Evolutionary conservation across 2,888 invertebrate genomes (phyloP).

Genomic region (Baronia brevicornis): DNA sequence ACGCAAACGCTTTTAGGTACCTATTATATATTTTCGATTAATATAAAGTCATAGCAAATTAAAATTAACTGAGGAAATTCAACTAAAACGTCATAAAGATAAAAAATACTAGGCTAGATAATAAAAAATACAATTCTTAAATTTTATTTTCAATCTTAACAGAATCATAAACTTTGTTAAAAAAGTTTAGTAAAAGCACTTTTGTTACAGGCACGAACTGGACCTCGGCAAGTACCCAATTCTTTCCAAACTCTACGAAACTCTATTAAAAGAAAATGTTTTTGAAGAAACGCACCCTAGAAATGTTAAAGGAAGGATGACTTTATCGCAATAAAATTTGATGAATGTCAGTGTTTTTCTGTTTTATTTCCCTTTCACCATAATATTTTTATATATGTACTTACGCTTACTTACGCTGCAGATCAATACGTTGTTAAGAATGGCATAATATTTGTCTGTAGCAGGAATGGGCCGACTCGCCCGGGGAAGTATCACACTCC

Average conservation of each 20-base stretch:
- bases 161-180: conserved; percentile 7
- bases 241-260: conserved; percentile 42
- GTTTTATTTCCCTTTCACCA: not conserved
- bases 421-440: too few species aligned
- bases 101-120: too few species aligned
- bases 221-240: conserved; percentile 44
- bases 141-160: conserved; percentile 14
- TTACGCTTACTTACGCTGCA: too few species aligned
- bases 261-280: conserved; percentile 42
- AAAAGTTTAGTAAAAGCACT: conserved; percentile 3
- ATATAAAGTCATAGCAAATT: too few species aligned
- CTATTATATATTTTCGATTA: too few species aligned
- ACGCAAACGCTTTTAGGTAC: too few species aligned
- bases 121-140: too few species aligned
- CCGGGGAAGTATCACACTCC: too few species aligned
- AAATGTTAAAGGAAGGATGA: conserved; percentile 26
- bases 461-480: too few species aligned
- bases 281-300: conserved; percentile 53
- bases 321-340: not conserved
- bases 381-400: not conserved
- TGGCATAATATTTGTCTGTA: too few species aligned
- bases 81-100: too few species aligned
- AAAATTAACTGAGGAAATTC: too few species aligned
- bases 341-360: not conserved
- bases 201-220: conserved; percentile 45